These are phyloP conservation scores for Gulo gulo DNA, from an alignment of 2,113 vertebrate genomes.

Conservation along the genomic window DNA sequence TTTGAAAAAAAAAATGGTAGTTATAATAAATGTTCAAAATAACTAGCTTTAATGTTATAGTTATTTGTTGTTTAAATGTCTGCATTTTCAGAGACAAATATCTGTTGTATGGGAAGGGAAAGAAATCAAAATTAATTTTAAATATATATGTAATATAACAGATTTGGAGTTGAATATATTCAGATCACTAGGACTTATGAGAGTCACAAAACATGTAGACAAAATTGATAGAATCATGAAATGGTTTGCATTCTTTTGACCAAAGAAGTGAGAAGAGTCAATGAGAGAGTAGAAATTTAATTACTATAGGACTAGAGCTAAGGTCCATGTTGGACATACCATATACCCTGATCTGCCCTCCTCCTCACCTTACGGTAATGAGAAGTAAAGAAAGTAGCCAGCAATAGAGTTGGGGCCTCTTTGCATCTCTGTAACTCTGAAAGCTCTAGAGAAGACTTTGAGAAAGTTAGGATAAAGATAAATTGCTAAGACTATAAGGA, in stretches of 20 bases:
- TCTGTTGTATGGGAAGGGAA: background rate
- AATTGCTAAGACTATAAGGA: background rate
- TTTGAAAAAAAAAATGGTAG: background rate
- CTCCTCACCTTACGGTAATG: background rate
- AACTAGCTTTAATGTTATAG: background rate
- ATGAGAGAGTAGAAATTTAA: background rate
- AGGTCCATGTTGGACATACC: background rate
- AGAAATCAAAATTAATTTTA: background rate
- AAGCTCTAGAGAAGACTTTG: background rate
- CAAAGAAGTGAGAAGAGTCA: background rate
- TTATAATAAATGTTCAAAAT: background rate
- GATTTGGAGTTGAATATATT: background rate
- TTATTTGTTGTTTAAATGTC: background rate
- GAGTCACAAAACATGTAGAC: background rate
- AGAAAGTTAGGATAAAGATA: background rate
- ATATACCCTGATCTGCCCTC: background rate
- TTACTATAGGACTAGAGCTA: background rate
- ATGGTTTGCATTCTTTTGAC: background rate
- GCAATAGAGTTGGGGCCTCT: background rate
- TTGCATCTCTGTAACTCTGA: background rate
- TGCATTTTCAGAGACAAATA: background rate
- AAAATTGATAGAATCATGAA: background rate
- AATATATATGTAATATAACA: background rate
- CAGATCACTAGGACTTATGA: background rate
- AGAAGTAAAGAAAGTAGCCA: background rate